phyloP scores from a whole-genome alignment of 2,797 vertebrate species.

The Xenentodon cancila region DNA sequence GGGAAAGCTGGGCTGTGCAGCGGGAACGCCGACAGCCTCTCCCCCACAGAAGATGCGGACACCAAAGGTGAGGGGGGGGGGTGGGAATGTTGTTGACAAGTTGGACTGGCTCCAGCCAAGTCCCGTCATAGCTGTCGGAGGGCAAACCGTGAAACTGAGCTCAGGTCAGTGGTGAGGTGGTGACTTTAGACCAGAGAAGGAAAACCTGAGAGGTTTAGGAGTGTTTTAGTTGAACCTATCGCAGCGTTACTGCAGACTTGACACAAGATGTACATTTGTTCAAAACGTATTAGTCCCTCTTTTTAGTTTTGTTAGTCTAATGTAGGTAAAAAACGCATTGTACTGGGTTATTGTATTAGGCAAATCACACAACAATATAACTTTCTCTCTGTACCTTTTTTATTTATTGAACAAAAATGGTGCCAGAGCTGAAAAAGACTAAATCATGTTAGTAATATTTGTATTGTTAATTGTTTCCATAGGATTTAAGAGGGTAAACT shows the following conservation, averaged over 20 bases:
- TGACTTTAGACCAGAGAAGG: conserved; percentile 23
- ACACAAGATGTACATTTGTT: no score
- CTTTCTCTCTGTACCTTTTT: no score
- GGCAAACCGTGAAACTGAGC: conserved; percentile 33
- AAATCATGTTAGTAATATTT: no score
- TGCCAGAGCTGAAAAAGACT: no score
- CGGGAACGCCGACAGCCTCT: conserved; percentile 61
- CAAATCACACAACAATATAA: no score
- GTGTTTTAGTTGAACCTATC: background rate
- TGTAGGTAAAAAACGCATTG: no score
- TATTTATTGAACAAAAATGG: no score
- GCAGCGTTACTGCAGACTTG: background rate
- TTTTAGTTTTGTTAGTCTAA: no score
- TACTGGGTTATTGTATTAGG: no score
- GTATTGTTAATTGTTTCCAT: no score
- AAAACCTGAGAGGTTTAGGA: conserved; percentile 5
- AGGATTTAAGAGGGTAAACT: no score
- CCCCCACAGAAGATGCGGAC: conserved; percentile 68
- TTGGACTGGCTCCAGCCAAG: conserved; percentile 42
- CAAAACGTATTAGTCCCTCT: no score
- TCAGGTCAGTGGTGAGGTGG: conserved; percentile 27
- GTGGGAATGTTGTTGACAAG: conserved; percentile 21
- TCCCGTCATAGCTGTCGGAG: conserved; percentile 44
- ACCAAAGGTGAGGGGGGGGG: conserved; percentile 67
- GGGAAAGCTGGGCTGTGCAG: conserved; percentile 72